These are phyloP conservation scores for Taenaris catops DNA, from an alignment of 2,888 invertebrate genomes.

Conservation along the genomic window DNA sequence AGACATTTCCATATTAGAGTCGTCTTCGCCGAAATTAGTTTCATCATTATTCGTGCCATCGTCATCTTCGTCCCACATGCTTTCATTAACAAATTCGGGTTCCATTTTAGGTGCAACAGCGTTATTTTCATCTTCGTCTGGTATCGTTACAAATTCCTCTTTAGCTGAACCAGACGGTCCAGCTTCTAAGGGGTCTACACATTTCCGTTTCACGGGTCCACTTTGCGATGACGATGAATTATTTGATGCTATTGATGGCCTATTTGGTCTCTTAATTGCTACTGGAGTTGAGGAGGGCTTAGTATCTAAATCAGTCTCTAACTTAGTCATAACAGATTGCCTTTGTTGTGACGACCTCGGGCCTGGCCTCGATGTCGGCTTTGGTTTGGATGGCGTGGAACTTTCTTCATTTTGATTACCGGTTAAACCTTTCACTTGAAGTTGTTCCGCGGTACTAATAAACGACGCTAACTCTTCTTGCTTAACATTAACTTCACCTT, in stretches of 20 bases:
- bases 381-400: conserved; percentile 79
- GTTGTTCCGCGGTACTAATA: conserved; percentile 85
- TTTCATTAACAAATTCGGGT: conserved; percentile 83
- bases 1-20: conserved; percentile 83
- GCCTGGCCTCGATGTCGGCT: conserved; percentile 80
- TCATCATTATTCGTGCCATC: conserved; percentile 82
- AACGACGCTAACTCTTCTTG: conserved; percentile 86
- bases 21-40: conserved; percentile 82
- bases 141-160: conserved; percentile 76
- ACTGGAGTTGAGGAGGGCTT: conserved; percentile 82
- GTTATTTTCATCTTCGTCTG: conserved; percentile 74
- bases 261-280: conserved; percentile 83
- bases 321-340: conserved; percentile 82
- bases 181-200: conserved; percentile 81
- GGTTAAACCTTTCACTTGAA: conserved; percentile 86
- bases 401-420: conserved; percentile 81
- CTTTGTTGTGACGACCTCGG: conserved; percentile 83
- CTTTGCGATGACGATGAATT: conserved; percentile 80
- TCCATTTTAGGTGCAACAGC: conserved; percentile 83
- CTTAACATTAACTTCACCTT: conserved; percentile 86
- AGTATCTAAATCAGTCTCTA: conserved; percentile 81
- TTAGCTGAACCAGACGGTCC: conserved; percentile 79
- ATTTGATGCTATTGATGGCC: conserved; percentile 82
- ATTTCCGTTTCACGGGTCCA: conserved; percentile 78
- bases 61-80: conserved; percentile 80